Conservation (phyloP, 2,888 invertebrate genomes). For the Aspidapion aeneum region DNA sequence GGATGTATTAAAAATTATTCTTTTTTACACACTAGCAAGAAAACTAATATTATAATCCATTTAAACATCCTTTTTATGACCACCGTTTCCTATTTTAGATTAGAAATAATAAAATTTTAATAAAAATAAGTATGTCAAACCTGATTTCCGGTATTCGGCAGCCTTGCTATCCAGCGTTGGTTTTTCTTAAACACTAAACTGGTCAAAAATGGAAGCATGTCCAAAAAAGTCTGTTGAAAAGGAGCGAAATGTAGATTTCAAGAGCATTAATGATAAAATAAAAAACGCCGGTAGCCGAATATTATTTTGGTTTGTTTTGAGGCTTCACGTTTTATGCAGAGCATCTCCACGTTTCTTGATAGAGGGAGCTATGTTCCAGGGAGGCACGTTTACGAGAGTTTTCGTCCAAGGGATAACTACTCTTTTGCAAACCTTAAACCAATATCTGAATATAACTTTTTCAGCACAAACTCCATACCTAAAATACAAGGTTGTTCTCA, state of each 20-base stretch:
- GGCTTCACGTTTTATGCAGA: background rate
- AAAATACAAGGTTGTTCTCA: too few species aligned
- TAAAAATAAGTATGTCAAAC: background rate
- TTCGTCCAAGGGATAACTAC: background rate
- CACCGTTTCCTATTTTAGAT: too few species aligned
- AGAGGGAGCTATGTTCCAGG: background rate
- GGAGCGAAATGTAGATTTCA: background rate
- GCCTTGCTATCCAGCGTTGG: slow-evolving; percentile 20
- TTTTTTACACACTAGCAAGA: too few species aligned
- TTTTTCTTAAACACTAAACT: slow-evolving; percentile 20
- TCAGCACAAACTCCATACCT: too few species aligned
- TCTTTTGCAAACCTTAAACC: too few species aligned
- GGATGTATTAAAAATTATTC: too few species aligned
- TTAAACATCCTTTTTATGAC: too few species aligned
- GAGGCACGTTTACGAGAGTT: background rate
- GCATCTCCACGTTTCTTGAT: background rate
- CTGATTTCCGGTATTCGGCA: slow-evolving; percentile 1
- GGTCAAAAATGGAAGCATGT: slow-evolving; percentile 22
- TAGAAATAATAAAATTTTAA: too few species aligned
- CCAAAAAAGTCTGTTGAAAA: background rate
- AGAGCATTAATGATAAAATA: background rate
- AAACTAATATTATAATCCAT: too few species aligned
- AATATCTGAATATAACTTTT: too few species aligned
- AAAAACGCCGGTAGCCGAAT: background rate
- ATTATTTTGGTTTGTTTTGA: background rate